Evolutionary conservation across 23 tunicate species (phyloP), one percentile per base, ranked within the genome.

Genomic region (Oikopleura dioica): DNA sequence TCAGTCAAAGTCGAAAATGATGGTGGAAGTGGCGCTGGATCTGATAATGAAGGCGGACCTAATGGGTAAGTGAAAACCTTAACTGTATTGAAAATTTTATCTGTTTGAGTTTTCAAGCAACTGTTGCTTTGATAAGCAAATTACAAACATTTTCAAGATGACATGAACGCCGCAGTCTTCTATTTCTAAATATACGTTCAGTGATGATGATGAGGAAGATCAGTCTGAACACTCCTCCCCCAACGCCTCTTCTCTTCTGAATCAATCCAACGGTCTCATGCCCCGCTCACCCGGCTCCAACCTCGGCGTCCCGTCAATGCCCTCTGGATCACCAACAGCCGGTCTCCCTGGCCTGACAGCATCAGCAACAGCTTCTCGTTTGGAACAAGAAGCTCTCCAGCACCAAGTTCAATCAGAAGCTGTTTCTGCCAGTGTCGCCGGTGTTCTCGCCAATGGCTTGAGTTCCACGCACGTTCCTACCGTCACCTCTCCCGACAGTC

Each of bases 181-280:
- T n/a, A n/a, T 9, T 44, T 16, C 55, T 44, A 44, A 44, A 9
- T 44, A 44, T 44, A 44, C 16, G 55, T 63, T 63, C 26, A 63
- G 72, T 23, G 72, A 63, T 63, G 72, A 63, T 31, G 72, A 63
- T 63, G 72, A 63, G 30, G 72, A 63, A 31, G 72, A 63, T 31
- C 72, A 63, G 26, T 63, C 72, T 12, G 72, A 63, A 28, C 72
- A 63, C 33, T 63, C 72, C 33, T 63, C 72, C 4, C 72, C 72
- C 5, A 63, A 63, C 33, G 16, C 72, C 16, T 12, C 4, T 28
- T 63, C 72, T 21, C 16, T 63, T 23, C 26, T 63, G 33, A 63
- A 63, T 28, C n/a, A n/a, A n/a, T n/a, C n/a, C n/a, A 5, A 23
- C 30, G 33, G 72, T 28, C 72, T 63, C 4, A 21, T 63, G 33